phyloP scores from a whole-genome alignment of 1,140 invertebrate genomes.

The Ridgeia piscesae region DNA sequence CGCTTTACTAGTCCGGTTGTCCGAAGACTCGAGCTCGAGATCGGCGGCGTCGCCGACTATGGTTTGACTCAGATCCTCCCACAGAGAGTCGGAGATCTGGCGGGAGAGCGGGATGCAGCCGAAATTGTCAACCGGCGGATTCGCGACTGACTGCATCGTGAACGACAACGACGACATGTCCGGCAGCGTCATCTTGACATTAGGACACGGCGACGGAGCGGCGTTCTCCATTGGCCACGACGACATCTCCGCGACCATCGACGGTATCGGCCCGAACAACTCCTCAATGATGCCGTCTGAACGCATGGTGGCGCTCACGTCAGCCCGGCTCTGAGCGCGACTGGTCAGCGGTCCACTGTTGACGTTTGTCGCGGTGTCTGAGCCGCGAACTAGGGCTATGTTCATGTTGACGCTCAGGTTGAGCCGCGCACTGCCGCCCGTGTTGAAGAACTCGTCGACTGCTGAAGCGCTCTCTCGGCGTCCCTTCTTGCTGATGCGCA shows the following conservation, averaged over 20 bases:
- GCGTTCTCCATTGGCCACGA: not conserved
- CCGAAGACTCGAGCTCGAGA: not conserved
- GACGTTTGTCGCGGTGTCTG: not conserved
- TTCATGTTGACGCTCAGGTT: not conserved
- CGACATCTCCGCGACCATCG: not conserved
- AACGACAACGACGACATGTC: not conserved
- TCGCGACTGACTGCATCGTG: not conserved
- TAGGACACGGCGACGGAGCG: not conserved
- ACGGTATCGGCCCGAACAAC: not conserved
- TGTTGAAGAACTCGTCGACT: constrained; percentile 71
- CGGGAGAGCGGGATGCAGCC: not conserved
- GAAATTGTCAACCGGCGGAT: not conserved
- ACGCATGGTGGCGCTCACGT: too few species aligned
- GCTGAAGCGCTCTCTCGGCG: constrained; percentile 66
- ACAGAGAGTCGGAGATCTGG: constrained; percentile 38
- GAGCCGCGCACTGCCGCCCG: not conserved
- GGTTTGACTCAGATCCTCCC: constrained; percentile 50
- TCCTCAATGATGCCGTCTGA: not conserved
- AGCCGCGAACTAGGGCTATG: not conserved
- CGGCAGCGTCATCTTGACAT: not conserved
- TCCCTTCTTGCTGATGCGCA: constrained; percentile 51
- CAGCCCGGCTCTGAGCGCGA: not conserved
- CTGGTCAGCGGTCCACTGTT: not conserved
- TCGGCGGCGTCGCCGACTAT: constrained; percentile 38
- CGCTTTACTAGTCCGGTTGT: constrained; percentile 10